phyloP scores from a whole-genome alignment of 2,888 invertebrate species.

The Troilus luridus region DNA sequence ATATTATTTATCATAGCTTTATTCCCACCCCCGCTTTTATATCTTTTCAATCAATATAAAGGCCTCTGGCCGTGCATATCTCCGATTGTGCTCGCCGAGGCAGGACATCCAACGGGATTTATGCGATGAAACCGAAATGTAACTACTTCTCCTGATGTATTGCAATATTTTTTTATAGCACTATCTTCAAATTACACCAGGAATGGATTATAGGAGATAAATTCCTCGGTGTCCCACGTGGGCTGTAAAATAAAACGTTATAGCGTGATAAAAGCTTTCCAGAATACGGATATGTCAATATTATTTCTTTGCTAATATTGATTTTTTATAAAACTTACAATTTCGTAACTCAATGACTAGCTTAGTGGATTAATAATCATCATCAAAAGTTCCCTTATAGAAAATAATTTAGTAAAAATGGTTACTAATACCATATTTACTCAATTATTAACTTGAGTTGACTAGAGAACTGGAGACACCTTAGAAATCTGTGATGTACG shows the following conservation, averaged over 20 bases:
- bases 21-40: neutral
- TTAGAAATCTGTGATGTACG: no score
- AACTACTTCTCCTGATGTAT: neutral
- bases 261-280: neutral
- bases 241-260: neutral
- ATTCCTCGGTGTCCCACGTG: neutral
- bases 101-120: neutral
- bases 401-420: no score
- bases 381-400: no score
- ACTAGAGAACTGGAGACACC: no score
- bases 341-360: neutral
- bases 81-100: neutral
- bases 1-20: constrained; percentile 24
- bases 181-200: neutral
- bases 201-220: neutral
- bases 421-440: no score
- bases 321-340: neutral
- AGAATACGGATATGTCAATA: neutral
- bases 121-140: neutral
- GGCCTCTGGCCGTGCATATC: neutral
- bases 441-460: no score
- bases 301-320: neutral
- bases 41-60: constrained; percentile 18
- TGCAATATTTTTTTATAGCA: neutral
- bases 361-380: neutral